Conservation (phyloP, 2,888 invertebrate genomes). For the Biston stratarius region DNA sequence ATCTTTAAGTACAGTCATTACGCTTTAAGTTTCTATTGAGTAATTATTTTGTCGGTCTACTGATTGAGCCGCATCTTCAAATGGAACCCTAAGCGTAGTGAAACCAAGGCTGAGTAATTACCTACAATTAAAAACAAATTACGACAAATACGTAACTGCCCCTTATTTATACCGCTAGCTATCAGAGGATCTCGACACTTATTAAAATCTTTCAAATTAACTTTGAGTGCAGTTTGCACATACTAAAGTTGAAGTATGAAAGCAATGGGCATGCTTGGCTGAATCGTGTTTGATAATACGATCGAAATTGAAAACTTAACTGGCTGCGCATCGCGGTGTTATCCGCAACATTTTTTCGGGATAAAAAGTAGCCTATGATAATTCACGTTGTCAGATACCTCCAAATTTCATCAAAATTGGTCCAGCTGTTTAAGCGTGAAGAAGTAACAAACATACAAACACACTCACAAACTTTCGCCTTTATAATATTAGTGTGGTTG, state of each 20-base stretch:
- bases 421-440: no score
- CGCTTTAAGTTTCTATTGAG: neutral
- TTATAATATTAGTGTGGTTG: no score
- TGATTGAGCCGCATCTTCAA: constrained; percentile 20
- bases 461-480: no score
- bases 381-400: no score
- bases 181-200: constrained; percentile 39
- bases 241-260: constrained; percentile 17
- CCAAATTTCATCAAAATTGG: no score
- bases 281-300: constrained; percentile 9
- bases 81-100: constrained; percentile 57
- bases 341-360: no score
- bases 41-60: neutral
- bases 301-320: constrained; percentile 11
- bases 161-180: constrained; percentile 34
- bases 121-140: constrained; percentile 63
- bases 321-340: no score
- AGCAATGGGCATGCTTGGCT: constrained; percentile 2
- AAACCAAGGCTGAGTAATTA: constrained; percentile 63
- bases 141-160: constrained; percentile 54
- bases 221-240: constrained; percentile 30
- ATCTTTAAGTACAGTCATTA: neutral
- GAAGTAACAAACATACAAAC: no score
- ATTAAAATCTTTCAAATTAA: constrained; percentile 24
- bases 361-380: no score